These are phyloP conservation scores for Acronicta psi DNA, from an alignment of 2,888 invertebrate genomes.

Conservation along the genomic window DNA sequence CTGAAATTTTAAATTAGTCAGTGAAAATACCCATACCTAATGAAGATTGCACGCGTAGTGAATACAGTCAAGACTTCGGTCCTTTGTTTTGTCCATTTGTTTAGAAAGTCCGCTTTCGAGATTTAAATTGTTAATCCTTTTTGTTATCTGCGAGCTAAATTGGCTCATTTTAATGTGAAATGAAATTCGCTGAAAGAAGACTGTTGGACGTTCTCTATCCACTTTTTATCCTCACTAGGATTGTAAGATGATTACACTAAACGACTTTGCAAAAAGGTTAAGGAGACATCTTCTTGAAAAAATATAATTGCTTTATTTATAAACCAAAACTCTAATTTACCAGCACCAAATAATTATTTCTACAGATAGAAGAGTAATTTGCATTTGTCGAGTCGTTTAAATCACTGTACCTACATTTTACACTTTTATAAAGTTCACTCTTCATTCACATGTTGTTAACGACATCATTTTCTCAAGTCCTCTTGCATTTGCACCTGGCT, in stretches of 20 bases:
- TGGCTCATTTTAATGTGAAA: constrained; percentile 67
- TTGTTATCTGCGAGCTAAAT: constrained; percentile 67
- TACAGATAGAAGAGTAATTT: no score
- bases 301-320: constrained; percentile 21
- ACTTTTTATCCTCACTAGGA: constrained; percentile 21
- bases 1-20: constrained; percentile 6
- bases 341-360: no score
- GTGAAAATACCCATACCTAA: constrained; percentile 17
- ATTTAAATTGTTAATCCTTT: constrained; percentile 69
- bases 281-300: constrained; percentile 7
- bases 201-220: constrained; percentile 25
- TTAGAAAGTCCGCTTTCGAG: constrained; percentile 55
- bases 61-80: constrained; percentile 61
- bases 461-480: constrained; percentile 28
- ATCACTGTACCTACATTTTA: constrained; percentile 28
- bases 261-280: constrained; percentile 20
- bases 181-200: constrained; percentile 45
- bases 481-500: constrained; percentile 20
- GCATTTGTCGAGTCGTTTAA: constrained; percentile 2
- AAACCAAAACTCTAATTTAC: not conserved
- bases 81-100: constrained; percentile 67
- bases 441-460: constrained; percentile 6
- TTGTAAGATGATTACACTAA: constrained; percentile 26
- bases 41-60: constrained; percentile 57
- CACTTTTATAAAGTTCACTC: no score